Evolutionary conservation across 2,888 invertebrate species (phyloP).

Genomic region (Allacma fusca): DNA sequence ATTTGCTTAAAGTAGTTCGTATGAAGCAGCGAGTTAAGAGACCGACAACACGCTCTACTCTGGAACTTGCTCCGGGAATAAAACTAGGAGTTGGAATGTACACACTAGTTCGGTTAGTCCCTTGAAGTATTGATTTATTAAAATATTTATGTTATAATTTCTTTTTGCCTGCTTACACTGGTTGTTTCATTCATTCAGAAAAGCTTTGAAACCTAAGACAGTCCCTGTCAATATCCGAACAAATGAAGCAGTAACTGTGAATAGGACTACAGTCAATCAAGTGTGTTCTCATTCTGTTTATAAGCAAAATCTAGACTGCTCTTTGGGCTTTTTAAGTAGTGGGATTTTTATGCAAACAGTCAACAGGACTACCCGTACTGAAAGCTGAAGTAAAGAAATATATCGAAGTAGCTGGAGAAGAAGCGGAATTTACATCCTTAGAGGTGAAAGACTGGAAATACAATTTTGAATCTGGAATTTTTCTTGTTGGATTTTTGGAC

Average conservation of each 20-base stretch:
- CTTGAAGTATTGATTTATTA: not conserved
- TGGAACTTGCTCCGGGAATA: slow-evolving; percentile 52
- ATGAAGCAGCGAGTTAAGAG: slow-evolving; percentile 53
- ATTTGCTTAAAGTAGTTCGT: slow-evolving; percentile 51
- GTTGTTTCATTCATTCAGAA: too few species aligned
- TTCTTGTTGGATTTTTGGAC: slow-evolving; percentile 52
- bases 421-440: slow-evolving; percentile 47
- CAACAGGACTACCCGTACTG: slow-evolving; percentile 53
- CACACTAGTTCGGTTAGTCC: slow-evolving; percentile 50
- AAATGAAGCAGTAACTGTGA: slow-evolving; percentile 47
- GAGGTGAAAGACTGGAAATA: slow-evolving; percentile 51
- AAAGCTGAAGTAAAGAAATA: slow-evolving; percentile 55
- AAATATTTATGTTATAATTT: slow-evolving; percentile 22
- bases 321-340: not conserved
- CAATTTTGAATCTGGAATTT: slow-evolving; percentile 48
- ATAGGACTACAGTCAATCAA: slow-evolving; percentile 47
- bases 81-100: slow-evolving; percentile 58
- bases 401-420: slow-evolving; percentile 47
- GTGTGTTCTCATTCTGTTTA: slow-evolving; percentile 37
- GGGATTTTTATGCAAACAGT: too few species aligned
- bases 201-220: slow-evolving; percentile 43
- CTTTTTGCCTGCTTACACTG: too few species aligned
- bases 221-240: slow-evolving; percentile 15
- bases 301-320: not conserved
- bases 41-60: slow-evolving; percentile 47